Percentiles rank a stretch among this genome's conserved stretches.
phyloP scores from a whole-genome alignment of 2,888 invertebrate genomes.

The Alentia gelatinosa region DNA sequence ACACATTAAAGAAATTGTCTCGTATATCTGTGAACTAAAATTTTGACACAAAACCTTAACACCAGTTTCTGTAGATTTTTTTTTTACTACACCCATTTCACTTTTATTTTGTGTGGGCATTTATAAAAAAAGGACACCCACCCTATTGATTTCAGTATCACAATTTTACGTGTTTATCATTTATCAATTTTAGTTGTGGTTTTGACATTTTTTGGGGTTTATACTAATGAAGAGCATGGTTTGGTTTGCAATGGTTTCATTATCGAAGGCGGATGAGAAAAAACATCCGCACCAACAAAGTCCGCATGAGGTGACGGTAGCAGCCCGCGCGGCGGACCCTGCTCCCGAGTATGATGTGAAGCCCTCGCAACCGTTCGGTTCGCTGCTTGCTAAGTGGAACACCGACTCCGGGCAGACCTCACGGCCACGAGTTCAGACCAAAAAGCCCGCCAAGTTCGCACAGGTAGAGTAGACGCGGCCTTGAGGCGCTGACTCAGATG shows the following conservation, averaged over 20 bases:
- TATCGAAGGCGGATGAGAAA: neutral
- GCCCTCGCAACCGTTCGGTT: conserved; percentile 42
- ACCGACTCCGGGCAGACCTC: neutral
- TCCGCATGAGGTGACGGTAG: neutral
- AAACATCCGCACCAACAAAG: neutral
- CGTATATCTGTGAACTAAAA: neutral
- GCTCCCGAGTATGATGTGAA: conserved; percentile 12
- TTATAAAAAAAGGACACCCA: neutral
- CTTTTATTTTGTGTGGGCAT: no score
- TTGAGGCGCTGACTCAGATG: neutral
- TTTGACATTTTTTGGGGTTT: neutral
- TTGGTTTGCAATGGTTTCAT: conserved; percentile 21
- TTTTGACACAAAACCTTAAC: neutral
- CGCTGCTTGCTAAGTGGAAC: conserved; percentile 46
- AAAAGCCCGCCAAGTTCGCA: neutral
- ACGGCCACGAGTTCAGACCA: neutral
- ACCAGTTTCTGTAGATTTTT: no score
- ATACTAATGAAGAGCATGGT: conserved; percentile 34
- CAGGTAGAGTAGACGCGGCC: conserved; percentile 35
- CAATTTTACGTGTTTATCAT: neutral
- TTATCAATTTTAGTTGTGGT: neutral
- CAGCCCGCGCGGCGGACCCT: conserved; percentile 7
- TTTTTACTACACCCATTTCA: no score
- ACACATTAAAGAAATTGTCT: neutral
- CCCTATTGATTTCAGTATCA: neutral